Evolutionary conservation across 53 echinoderm and acorn worm genomes (phyloP).

Genomic region (Antedon mediterranea): DNA sequence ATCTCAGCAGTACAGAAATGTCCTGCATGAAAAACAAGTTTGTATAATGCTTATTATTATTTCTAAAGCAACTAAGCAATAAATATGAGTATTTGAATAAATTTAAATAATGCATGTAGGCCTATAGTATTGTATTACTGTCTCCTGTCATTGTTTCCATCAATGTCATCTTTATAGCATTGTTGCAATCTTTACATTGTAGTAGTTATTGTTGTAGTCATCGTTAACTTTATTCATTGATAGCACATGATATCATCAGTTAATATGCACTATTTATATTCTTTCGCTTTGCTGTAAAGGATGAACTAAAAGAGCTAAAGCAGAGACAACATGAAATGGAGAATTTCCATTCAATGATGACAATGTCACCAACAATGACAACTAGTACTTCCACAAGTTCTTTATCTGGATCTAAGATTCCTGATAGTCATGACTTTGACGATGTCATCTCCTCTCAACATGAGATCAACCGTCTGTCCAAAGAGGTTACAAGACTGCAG

Average conservation of each 20-base stretch:
- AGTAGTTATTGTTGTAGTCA: too few relatives aligned
- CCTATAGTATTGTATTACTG: too few relatives aligned
- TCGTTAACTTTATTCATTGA: too few relatives aligned
- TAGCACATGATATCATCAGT: too few relatives aligned
- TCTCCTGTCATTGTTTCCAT: too few relatives aligned
- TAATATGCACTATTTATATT: not conserved
- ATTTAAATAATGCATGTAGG: too few relatives aligned
- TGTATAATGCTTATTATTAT: not conserved
- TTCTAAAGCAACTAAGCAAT: too few relatives aligned
- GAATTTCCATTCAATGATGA: conserved; percentile 54
- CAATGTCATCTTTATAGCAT: too few relatives aligned
- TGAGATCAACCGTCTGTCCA: conserved; percentile 77
- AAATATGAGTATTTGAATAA: too few relatives aligned
- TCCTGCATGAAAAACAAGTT: conserved; percentile 84
- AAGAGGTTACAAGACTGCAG: conserved; percentile 40
- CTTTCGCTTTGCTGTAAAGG: conserved; percentile 17
- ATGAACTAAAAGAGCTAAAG: conserved; percentile 56
- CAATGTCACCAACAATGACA: conserved; percentile 34
- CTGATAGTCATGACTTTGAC: conserved; percentile 75
- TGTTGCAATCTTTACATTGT: too few relatives aligned
- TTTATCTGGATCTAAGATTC: conserved; percentile 39
- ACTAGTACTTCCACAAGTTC: conserved; percentile 81
- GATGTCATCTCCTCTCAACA: conserved; percentile 88
- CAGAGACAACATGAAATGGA: conserved; percentile 74
- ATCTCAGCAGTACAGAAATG: conserved; percentile 66